Conservation (phyloP, 2,797 vertebrate genomes). For the Smutsia gigantea region DNA sequence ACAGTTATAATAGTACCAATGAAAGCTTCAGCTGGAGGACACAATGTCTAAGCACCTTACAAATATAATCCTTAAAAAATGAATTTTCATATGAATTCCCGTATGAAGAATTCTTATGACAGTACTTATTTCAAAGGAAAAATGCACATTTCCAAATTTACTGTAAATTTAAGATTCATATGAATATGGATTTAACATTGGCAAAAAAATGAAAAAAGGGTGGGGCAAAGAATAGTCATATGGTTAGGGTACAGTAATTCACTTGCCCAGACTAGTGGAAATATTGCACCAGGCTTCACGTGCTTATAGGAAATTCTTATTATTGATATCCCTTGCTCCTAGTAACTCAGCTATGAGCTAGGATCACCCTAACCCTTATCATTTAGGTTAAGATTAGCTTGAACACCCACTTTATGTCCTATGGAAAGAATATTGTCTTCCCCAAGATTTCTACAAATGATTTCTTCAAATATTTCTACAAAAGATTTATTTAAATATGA, state of each 20-base stretch:
- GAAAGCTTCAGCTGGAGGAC: conserved; percentile 37
- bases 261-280: background rate
- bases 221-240: background rate
- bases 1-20: background rate
- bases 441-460: background rate
- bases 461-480: background rate
- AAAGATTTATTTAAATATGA: background rate
- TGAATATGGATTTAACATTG: background rate
- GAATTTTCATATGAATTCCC: background rate
- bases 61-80: conserved; percentile 30
- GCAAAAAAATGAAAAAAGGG: background rate
- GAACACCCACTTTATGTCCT: background rate
- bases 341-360: background rate
- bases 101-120: background rate
- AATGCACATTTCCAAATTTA: background rate
- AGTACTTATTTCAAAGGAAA: conserved; percentile 3
- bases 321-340: background rate
- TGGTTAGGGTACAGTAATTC: background rate
- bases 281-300: background rate
- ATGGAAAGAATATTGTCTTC: background rate
- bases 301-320: background rate
- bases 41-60: background rate
- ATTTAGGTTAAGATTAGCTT: background rate
- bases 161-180: background rate
- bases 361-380: background rate